phyloP scores from a whole-genome alignment of 2,113 vertebrate species.

The Spizaetus ornatus region DNA sequence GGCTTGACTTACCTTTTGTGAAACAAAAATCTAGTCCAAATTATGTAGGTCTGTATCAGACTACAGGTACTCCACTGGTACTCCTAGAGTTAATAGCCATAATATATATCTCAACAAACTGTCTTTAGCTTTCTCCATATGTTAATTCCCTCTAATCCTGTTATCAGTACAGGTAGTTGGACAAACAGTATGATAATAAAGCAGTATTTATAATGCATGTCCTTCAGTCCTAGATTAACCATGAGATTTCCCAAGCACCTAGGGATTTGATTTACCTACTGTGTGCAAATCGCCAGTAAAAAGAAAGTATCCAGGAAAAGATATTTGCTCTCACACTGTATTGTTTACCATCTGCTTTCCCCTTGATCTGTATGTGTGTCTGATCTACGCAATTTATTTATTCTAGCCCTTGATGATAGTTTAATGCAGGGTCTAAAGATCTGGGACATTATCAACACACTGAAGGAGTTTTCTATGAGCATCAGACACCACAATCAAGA shows the following conservation, averaged over 20 bases:
- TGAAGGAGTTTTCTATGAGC: not conserved
- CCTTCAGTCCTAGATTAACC: conserved; percentile 51
- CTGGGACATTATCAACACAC: not conserved
- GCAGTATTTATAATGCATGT: conserved; percentile 31
- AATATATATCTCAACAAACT: not conserved
- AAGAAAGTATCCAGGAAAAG: not conserved
- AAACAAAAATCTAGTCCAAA: not conserved
- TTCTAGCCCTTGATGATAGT: not conserved
- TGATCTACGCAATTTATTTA: not conserved
- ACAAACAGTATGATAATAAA: conserved; percentile 62
- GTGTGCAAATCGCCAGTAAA: not conserved
- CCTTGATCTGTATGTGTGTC: not conserved
- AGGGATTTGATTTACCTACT: conserved; percentile 46
- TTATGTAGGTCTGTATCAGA: not conserved
- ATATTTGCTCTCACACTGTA: not conserved
- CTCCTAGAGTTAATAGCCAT: conserved; percentile 26
- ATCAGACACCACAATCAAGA: not conserved
- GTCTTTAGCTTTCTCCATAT: conserved; percentile 36
- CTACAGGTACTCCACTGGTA: not conserved
- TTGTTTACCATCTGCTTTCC: conserved; percentile 4
- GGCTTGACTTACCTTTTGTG: not conserved
- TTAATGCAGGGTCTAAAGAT: not conserved
- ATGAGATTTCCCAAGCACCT: not conserved
- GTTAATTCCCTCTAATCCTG: conserved; percentile 58
- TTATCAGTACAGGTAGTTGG: conserved; percentile 60